Conservation (phyloP, 2,888 invertebrate species). For the Pandemis cinnamomeana region DNA sequence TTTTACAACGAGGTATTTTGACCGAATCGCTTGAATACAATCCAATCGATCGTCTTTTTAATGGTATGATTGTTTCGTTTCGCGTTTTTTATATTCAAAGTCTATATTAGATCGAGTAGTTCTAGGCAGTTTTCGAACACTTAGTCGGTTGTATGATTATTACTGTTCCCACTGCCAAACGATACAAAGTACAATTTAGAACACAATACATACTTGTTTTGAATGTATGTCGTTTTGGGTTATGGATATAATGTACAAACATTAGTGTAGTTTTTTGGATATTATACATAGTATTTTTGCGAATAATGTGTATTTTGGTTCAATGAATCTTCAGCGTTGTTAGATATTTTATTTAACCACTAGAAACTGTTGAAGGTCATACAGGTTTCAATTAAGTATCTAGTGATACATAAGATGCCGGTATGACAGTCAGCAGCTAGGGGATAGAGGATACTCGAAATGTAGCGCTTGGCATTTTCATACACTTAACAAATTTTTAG, state of each 20-base stretch:
- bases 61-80: conserved; percentile 47
- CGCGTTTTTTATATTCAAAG: conserved; percentile 60
- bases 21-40: conserved; percentile 42
- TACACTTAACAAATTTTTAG: conserved; percentile 52
- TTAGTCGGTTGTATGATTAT: conserved; percentile 52
- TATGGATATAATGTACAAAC: conserved; percentile 49
- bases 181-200: conserved; percentile 73
- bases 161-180: conserved; percentile 75
- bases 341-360: conserved; percentile 27
- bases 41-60: conserved; percentile 52
- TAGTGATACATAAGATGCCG: neutral
- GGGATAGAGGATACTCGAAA: conserved; percentile 41
- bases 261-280: conserved; percentile 52
- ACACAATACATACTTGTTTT: conserved; percentile 50
- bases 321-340: conserved; percentile 19
- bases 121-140: conserved; percentile 55
- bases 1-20: conserved; percentile 60
- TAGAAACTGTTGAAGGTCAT: conserved; percentile 24
- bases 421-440: conserved; percentile 34
- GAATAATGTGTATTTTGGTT: conserved; percentile 24
- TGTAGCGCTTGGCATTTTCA: conserved; percentile 41
- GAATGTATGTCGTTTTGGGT: conserved; percentile 50
- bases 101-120: conserved; percentile 57
- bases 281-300: conserved; percentile 37
- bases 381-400: neutral